A percentile compares a stretch with the other conserved stretches of the same genome.
Conservation (phyloP, 2,113 vertebrate species). For the Uropsilus gracilis region DNA sequence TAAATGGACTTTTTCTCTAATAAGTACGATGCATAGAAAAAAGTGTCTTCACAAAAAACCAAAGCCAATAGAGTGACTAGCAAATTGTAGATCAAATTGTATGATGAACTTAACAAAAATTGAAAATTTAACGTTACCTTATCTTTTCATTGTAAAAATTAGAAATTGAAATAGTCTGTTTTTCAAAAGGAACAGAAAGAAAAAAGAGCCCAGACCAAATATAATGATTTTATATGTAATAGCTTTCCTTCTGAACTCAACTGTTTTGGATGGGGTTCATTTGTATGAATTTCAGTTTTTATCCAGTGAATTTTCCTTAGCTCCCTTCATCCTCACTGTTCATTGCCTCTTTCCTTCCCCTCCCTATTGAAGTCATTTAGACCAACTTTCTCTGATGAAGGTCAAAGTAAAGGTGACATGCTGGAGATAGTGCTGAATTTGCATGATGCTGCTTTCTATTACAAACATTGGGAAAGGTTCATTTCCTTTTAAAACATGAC, state of each 20-base stretch:
- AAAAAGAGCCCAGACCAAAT: neutral
- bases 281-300: neutral
- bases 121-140: neutral
- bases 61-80: neutral
- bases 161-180: neutral
- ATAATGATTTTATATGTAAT: neutral
- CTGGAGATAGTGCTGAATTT: neutral
- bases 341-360: neutral
- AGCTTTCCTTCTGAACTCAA: neutral
- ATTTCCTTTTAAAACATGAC: conserved; percentile 10
- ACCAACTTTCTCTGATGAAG: neutral
- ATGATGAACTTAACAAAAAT: conserved; percentile 52
- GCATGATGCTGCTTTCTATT: neutral
- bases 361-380: neutral
- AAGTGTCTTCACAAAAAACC: neutral
- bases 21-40: neutral
- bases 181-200: conserved; percentile 24
- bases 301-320: neutral
- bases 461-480: neutral
- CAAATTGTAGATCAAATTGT: neutral
- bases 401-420: neutral
- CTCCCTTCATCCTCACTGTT: accelerated
- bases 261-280: neutral
- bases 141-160: neutral
- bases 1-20: neutral